Evolutionary conservation across 2,888 invertebrate species (phyloP), one percentile per base, ranked within the genome.

Genomic region (Agrochola lychnidis): DNA sequence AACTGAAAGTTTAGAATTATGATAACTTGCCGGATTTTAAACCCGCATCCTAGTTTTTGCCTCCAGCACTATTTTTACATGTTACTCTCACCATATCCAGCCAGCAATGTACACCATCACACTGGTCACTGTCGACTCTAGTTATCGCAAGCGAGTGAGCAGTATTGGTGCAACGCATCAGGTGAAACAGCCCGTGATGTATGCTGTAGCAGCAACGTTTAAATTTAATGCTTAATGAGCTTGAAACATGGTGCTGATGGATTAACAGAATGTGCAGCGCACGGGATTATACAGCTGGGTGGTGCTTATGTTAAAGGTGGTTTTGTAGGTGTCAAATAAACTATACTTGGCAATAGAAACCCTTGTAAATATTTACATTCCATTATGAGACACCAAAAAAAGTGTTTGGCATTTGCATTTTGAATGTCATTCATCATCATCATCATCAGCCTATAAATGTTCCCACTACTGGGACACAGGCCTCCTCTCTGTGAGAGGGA

Each of bases 141-240:
- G 71, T 70, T 76, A 82, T 84, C 74, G 77, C 80, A 57, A 73
- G 70, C 78, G 77, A 81, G 69, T 78, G 78, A 82, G 73, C 87
- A 82, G 90, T 91, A 90, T 88, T 88, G 88, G 89, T 78, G 78
- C 84, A 87, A 85, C 85, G 89, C 90, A 91, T 89, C 90, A 89
- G 87, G 87, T 88, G 91, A 90, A 91, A 90, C 88, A 89, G 84
- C 88, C 87, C 87, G 89, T 89, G 91, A 92, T 91, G 84, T 89
- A 91, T 87, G 87, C 83, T 66, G 83, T 82, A 89, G 79, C 56
- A 70, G 84, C 69, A 78, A 14, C 79, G 88, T 89, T 93, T 91
- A 92, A 92, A 90, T 91, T 92, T 92, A 92, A 94, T 92, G 90
- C 88, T 89, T 91, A 92, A 93, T 92, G 91, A 87, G 76, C 63